These are phyloP conservation scores for Sesia apiformis DNA, from an alignment of 2,888 invertebrate genomes.

Conservation along the genomic window DNA sequence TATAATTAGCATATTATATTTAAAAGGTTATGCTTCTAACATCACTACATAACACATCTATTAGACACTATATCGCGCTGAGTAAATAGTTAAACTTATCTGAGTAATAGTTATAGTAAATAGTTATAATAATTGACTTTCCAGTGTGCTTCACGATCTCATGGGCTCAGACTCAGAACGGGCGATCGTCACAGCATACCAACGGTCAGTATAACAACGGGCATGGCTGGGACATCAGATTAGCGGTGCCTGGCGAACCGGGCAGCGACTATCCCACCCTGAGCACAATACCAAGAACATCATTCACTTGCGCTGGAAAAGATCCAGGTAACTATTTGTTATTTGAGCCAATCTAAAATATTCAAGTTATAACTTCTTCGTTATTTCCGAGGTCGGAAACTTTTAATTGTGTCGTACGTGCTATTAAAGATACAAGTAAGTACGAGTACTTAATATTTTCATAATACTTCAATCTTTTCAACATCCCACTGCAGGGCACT, in stretches of 20 bases:
- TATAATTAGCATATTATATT: too few relatives aligned
- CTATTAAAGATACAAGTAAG: not conserved
- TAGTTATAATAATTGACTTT: constrained; percentile 6
- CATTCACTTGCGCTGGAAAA: constrained; percentile 76
- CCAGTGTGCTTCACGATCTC: constrained; percentile 26
- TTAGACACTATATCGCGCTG: too few relatives aligned
- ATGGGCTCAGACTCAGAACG: constrained; percentile 34
- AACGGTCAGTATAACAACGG: constrained; percentile 37
- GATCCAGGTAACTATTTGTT: constrained; percentile 58
- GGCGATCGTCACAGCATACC: constrained; percentile 29
- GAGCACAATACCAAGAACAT: constrained; percentile 73
- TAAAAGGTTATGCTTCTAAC: too few relatives aligned
- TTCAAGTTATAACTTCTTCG: too few relatives aligned
- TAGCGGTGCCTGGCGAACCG: constrained; percentile 79
- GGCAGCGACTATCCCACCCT: constrained; percentile 79
- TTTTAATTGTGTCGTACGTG: too few relatives aligned
- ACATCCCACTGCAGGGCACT: too few relatives aligned
- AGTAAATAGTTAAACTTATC: too few relatives aligned
- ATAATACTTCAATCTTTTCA: not conserved
- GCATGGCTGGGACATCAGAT: constrained; percentile 73
- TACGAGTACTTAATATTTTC: not conserved
- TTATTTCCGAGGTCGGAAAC: too few relatives aligned
- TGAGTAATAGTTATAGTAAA: too few relatives aligned
- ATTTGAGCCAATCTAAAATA: too few relatives aligned
- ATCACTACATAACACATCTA: too few relatives aligned